Evolutionary conservation across 1,140 invertebrate genomes (phyloP).

Genomic region (Aphaenogaster ashmeadi): DNA sequence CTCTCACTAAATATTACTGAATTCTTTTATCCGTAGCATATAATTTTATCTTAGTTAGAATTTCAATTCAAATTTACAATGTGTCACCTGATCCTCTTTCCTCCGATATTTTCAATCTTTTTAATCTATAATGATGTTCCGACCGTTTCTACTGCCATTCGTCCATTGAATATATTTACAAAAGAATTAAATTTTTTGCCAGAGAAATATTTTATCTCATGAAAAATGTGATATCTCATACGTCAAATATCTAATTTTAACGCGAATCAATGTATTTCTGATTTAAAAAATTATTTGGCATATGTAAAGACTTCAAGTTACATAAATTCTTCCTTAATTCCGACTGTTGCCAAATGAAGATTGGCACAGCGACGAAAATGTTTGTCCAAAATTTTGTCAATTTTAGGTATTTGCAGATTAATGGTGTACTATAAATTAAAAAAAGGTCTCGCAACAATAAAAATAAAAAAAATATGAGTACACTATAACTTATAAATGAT

Average conservation of each 20-base stretch:
- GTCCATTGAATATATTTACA: not conserved
- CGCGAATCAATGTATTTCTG: not conserved
- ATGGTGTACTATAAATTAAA: not conserved
- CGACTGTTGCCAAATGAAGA: not conserved
- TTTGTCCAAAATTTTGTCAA: not conserved
- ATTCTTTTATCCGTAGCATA: conserved; percentile 3
- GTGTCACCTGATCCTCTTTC: not conserved
- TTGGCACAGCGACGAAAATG: not conserved
- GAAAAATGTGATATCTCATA: not conserved
- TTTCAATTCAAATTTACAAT: not conserved
- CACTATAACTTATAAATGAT: not conserved
- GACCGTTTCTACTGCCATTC: not conserved
- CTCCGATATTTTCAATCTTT: not conserved
- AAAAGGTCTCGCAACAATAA: not conserved
- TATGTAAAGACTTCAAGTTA: not conserved
- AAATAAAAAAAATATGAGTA: not conserved
- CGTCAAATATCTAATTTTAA: not conserved
- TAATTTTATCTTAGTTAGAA: not conserved
- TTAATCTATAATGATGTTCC: not conserved
- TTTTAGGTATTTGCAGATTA: not conserved
- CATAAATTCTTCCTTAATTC: conserved; percentile 15
- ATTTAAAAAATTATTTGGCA: conserved; percentile 12
- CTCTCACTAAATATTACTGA: not conserved
- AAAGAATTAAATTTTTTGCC: not conserved
- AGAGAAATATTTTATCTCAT: not conserved